phyloP scores from a whole-genome alignment of 2,113 vertebrate species.

The Albula goreensis region DNA sequence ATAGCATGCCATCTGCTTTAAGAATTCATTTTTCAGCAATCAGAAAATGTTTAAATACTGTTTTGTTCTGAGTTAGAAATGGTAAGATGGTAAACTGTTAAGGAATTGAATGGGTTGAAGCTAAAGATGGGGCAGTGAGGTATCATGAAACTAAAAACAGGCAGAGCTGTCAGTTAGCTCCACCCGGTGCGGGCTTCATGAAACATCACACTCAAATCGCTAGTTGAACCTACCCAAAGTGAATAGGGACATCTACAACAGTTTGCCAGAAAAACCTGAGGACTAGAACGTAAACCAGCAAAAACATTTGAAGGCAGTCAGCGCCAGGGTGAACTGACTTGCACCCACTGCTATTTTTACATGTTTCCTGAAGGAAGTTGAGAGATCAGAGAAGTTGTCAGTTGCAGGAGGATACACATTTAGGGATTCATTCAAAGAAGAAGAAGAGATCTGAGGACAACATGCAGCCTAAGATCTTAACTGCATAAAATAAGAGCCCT shows the following conservation, averaged over 20 bases:
- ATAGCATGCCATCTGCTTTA: neutral
- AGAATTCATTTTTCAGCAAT: slow-evolving; percentile 17
- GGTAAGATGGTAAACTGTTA: neutral
- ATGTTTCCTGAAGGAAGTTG: neutral
- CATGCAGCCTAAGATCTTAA: no score
- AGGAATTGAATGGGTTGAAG: neutral
- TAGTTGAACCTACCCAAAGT: neutral
- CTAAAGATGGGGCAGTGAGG: no score
- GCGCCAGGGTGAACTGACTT: neutral
- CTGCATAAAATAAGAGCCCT: neutral
- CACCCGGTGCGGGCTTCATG: no score
- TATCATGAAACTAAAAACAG: no score
- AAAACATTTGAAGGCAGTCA: neutral
- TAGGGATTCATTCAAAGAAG: neutral
- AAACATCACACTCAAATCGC: no score
- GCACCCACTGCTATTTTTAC: neutral
- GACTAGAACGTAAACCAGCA: neutral
- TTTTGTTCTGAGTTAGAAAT: neutral
- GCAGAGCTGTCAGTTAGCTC: no score
- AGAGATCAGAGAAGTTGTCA: neutral
- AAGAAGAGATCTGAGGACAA: neutral
- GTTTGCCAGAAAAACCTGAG: neutral
- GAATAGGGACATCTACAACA: neutral
- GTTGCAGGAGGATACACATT: neutral
- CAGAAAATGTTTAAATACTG: neutral